Conservation (phyloP, 1,140 invertebrate species). For the Sycobia sp. region DNA sequence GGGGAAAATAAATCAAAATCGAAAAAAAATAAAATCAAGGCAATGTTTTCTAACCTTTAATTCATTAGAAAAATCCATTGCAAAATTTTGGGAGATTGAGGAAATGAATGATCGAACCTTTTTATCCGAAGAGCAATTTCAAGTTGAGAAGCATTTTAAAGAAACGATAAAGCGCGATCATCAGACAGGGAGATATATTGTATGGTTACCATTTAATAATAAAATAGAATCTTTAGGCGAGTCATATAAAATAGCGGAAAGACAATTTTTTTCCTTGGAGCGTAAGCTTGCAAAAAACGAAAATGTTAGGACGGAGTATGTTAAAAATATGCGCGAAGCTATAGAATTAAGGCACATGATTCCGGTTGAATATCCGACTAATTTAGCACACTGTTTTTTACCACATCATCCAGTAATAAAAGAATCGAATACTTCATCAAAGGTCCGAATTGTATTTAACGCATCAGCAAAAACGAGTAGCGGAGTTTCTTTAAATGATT, state of each 20-base stretch:
- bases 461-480: constrained; percentile 28
- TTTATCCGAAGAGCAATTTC: background rate
- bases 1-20: background rate
- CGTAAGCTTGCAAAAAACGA: constrained; percentile 30
- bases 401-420: constrained; percentile 30
- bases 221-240: constrained; percentile 33
- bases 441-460: constrained; percentile 38
- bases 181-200: constrained; percentile 34
- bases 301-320: constrained; percentile 42
- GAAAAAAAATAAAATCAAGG: background rate
- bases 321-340: constrained; percentile 51
- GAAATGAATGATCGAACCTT: background rate
- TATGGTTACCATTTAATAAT: constrained; percentile 40
- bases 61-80: background rate
- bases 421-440: constrained; percentile 34
- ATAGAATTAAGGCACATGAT: constrained; percentile 50
- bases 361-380: background rate
- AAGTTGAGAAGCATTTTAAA: background rate
- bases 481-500: constrained; percentile 40
- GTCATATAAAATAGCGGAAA: constrained; percentile 15
- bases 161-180: constrained; percentile 29
- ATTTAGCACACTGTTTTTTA: constrained; percentile 16
- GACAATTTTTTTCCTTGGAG: constrained; percentile 34
- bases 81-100: constrained; percentile 38
- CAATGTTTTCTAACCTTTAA: background rate